Percentiles rank a stretch among this genome's conserved stretches.
These are phyloP conservation scores for Corbicula japonica DNA, from an alignment of 2,888 invertebrate species.

Conservation along the genomic window DNA sequence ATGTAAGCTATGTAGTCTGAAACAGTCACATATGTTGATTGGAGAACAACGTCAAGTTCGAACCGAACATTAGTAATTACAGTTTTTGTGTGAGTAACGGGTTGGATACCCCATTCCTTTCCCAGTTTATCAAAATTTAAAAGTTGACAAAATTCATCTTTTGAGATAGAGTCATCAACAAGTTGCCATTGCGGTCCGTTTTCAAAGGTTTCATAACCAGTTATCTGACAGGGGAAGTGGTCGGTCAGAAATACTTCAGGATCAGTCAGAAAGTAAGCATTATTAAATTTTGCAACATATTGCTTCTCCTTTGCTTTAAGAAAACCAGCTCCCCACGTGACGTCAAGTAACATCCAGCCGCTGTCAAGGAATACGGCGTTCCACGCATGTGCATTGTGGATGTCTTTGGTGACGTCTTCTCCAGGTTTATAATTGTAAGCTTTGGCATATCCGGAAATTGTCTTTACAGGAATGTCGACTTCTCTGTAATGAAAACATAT, in stretches of 20 bases:
- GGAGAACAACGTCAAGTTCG: conserved; percentile 45
- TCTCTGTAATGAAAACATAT: conserved; percentile 48
- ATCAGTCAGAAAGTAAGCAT: conserved; percentile 57
- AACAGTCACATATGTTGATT: conserved; percentile 30
- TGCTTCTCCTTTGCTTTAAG: conserved; percentile 52
- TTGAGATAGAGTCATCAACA: conserved; percentile 24
- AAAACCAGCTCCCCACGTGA: conserved; percentile 67
- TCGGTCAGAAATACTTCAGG: conserved; percentile 55
- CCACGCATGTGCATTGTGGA: conserved; percentile 67
- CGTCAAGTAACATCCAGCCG: conserved; percentile 71
- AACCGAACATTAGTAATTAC: conserved; percentile 43
- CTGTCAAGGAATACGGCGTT: conserved; percentile 70
- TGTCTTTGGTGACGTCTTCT: conserved; percentile 46
- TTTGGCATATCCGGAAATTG: conserved; percentile 67
- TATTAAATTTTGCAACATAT: conserved; percentile 49
- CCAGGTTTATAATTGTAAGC: conserved; percentile 65
- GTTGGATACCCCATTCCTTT: conserved; percentile 56
- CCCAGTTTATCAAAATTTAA: conserved; percentile 59
- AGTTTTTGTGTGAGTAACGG: conserved; percentile 39
- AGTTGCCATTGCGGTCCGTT: conserved; percentile 48
- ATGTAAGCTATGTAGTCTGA: conserved; percentile 49
- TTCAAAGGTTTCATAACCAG: conserved; percentile 22
- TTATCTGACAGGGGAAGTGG: conserved; percentile 49
- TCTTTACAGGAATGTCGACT: conserved; percentile 61
- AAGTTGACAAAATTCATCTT: conserved; percentile 38